These are phyloP conservation scores for Gallinago paraguaiae DNA, from an alignment of 2,113 vertebrate genomes.

Conservation along the genomic window DNA sequence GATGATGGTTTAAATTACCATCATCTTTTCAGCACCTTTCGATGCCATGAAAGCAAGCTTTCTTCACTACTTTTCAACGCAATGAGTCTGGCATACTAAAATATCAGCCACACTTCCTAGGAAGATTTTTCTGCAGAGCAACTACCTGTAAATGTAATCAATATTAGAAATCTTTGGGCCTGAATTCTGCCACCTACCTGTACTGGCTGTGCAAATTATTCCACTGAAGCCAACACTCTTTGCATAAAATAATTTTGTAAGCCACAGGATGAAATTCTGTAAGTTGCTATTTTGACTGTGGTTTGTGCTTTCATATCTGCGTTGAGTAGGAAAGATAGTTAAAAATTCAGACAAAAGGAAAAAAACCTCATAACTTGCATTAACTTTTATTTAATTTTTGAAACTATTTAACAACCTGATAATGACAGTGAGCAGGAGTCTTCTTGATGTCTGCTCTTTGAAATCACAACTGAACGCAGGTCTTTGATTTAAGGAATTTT, in stretches of 20 bases:
- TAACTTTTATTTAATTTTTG: constrained; percentile 25
- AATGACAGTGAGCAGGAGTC: constrained; percentile 47
- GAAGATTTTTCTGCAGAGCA: constrained; percentile 9
- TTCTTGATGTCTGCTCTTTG: constrained; percentile 1
- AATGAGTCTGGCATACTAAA: neutral
- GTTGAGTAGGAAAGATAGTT: neutral
- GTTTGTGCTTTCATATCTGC: neutral
- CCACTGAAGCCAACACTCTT: neutral
- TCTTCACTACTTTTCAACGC: neutral
- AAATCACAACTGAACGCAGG: constrained; percentile 15
- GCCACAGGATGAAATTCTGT: neutral
- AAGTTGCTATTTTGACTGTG: neutral
- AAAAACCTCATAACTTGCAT: neutral
- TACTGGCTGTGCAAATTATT: neutral
- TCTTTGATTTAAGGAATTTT: constrained; percentile 52
- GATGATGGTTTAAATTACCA: constrained; percentile 44
- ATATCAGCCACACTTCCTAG: neutral
- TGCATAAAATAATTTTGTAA: neutral
- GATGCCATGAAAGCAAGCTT: constrained; percentile 26
- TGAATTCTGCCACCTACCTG: neutral
- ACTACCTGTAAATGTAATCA: neutral
- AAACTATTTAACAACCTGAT: constrained; percentile 49
- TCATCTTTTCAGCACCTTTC: constrained; percentile 40
- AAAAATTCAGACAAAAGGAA: constrained; percentile 19
- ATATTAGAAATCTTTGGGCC: neutral